These are phyloP conservation scores for human DNA, from an alignment of 2,113 vertebrate species.

Conservation along the genomic window DNA sequence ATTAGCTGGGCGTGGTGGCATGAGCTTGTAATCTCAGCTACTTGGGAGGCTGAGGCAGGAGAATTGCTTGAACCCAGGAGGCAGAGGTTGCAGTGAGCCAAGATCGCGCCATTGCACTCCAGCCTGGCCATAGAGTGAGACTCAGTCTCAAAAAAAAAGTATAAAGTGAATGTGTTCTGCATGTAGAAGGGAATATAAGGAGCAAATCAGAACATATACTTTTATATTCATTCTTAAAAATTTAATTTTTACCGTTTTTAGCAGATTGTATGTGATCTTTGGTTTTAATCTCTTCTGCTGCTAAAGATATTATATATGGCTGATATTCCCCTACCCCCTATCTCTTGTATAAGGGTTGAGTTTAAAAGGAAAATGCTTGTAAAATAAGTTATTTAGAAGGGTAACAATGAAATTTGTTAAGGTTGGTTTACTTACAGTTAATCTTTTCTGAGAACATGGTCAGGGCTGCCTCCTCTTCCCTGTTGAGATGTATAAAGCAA, in stretches of 20 bases:
- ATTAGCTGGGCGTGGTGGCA: no score
- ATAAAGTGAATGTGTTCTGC: slow-evolving; percentile 23
- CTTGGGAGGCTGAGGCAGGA: no score
- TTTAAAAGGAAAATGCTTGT: slow-evolving; percentile 36
- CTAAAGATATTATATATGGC: background rate
- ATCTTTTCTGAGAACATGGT: slow-evolving; percentile 28
- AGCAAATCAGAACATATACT: background rate
- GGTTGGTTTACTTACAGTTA: background rate
- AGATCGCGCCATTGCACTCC: no score
- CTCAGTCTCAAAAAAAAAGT: background rate
- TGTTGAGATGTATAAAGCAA: background rate
- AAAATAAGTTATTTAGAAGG: slow-evolving; percentile 27
- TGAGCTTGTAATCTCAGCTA: no score
- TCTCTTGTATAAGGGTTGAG: background rate
- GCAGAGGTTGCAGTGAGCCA: no score
- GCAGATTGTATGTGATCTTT: background rate
- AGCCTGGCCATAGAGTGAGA: no score
- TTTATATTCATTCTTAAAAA: background rate
- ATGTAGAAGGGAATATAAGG: slow-evolving; percentile 27
- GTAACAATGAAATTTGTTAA: background rate
- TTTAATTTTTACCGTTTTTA: background rate
- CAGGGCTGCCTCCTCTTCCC: background rate
- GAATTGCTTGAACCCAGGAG: no score
- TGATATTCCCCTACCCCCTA: background rate
- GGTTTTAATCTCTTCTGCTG: slow-evolving; percentile 23